Base-by-base conservation (phyloP, 2,797 vertebrate genomes). In the Meriones psammophilus region DNA sequence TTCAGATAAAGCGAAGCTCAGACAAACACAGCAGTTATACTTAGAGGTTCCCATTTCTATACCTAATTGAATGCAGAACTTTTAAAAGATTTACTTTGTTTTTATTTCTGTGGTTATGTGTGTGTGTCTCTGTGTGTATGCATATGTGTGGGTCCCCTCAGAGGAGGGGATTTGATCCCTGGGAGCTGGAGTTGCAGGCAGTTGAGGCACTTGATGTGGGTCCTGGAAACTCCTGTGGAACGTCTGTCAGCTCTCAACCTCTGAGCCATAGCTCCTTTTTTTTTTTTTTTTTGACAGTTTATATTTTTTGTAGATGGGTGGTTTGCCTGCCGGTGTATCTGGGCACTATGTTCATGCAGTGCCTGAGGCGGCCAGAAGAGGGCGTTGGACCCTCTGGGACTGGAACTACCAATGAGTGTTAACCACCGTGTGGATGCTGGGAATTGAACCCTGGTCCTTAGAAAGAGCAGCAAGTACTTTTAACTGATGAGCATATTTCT, bases 1-100 rank as follows among this genome's bases (percentile, higher is more conserved):
- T n/a, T 78, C 24, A 3, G 76, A 64, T 30, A 78, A 83, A 88
- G 88, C 46, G 58, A 88, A 95, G 95, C 12, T 58, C 66, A 90
- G 26, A 78, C 26, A 90, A 94, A 66, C 46, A 18, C 54, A 93
- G 56, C 13, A 88, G 39, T 62, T 88, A 90, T 22, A 62, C 39
- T 60, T 50, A 83, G 28, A 86, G 58, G 26, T 54, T 92, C 66
- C 5, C 39, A 92, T 91, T 88, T 89, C 69, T 84, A 18, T 89
- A 46, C 39, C 66, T 58, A 89, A 74, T 68, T 80, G 30, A 84
- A 33, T 86, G n/a, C 18, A 3, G 76, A 68, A 74, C 30, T 22
- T n/a, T 85, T 14, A 69, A 85, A 68, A 69, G 64, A 26, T 26
- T 50, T 50, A 68, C 20, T 86, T 86, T 54, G 18, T 39, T 71